A percentile compares a stretch with the other conserved stretches of the same genome.
Conservation (phyloP, 2,888 invertebrate genomes). For the Sarcophaga subvicina region DNA sequence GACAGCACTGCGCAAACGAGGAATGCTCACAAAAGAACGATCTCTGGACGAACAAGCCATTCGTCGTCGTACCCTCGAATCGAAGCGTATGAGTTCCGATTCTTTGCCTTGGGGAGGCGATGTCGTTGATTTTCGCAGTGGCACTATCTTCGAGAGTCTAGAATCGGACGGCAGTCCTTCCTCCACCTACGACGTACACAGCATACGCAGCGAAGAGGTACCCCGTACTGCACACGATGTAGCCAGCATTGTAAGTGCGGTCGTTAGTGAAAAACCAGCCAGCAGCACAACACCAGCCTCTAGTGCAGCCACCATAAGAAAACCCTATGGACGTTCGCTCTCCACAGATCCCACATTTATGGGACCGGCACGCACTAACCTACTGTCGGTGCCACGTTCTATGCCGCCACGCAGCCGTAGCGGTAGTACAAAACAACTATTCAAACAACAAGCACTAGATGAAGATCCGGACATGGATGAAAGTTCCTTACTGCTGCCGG, state of each 20-base stretch:
- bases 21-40: slow-evolving; percentile 81
- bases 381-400: slow-evolving; percentile 80
- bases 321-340: slow-evolving; percentile 78
- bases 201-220: slow-evolving; percentile 79
- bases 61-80: slow-evolving; percentile 83
- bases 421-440: slow-evolving; percentile 84
- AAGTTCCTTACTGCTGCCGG: slow-evolving; percentile 82
- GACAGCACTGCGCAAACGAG: slow-evolving; percentile 79
- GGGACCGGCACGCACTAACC: slow-evolving; percentile 73
- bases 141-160: slow-evolving; percentile 81
- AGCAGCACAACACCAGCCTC: slow-evolving; percentile 33
- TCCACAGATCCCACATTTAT: slow-evolving; percentile 79
- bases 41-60: slow-evolving; percentile 81
- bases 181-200: slow-evolving; percentile 76
- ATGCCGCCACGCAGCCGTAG: slow-evolving; percentile 81
- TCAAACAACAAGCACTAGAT: slow-evolving; percentile 84
- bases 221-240: slow-evolving; percentile 66
- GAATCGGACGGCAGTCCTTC: slow-evolving; percentile 78
- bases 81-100: slow-evolving; percentile 82
- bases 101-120: slow-evolving; percentile 80
- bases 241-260: slow-evolving; percentile 70
- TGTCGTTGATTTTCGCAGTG: slow-evolving; percentile 77
- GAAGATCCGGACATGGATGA: slow-evolving; percentile 83
- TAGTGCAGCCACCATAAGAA: slow-evolving; percentile 66
- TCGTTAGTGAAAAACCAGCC: slow-evolving; percentile 71